Percentiles rank a stretch among this genome's conserved stretches.
Conservation (phyloP, 1,140 invertebrate species). For the Drosophila navojoa region DNA sequence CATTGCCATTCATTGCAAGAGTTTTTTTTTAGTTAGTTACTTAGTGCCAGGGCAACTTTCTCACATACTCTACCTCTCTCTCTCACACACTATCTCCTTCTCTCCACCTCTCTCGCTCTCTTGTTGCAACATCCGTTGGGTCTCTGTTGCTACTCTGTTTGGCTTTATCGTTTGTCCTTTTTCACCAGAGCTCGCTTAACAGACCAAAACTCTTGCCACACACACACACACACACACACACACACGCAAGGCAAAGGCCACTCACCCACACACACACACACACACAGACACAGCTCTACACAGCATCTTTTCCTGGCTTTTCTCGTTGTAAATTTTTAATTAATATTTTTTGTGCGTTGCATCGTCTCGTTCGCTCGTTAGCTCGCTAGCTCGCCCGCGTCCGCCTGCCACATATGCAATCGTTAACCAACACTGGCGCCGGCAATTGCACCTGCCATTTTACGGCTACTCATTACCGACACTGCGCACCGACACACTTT, state of each 20-base stretch:
- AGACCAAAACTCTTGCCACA: slow-evolving; percentile 4
- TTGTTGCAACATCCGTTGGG: background rate
- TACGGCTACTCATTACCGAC: slow-evolving; percentile 24
- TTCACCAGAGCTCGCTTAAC: slow-evolving; percentile 31
- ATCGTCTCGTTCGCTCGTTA: slow-evolving; percentile 19
- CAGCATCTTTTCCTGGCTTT: slow-evolving; percentile 9
- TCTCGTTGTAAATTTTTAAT: slow-evolving; percentile 60
- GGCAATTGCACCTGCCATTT: slow-evolving; percentile 36
- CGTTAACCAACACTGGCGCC: slow-evolving; percentile 42
- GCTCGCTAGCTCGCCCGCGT: background rate
- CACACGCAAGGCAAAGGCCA: background rate
- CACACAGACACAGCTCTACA: background rate
- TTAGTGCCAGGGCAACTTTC: slow-evolving; percentile 47
- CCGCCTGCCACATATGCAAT: slow-evolving; percentile 17
- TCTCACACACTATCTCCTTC: background rate
- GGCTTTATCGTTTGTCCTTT: slow-evolving; percentile 35
- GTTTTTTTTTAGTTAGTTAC: slow-evolving; percentile 59
- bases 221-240: slow-evolving; percentile 7
- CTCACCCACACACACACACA: slow-evolving; percentile 8
- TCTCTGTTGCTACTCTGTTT: slow-evolving; percentile 14
- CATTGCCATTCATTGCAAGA: slow-evolving; percentile 69
- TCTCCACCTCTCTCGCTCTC: background rate
- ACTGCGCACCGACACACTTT: slow-evolving; percentile 4
- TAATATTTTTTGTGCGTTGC: slow-evolving; percentile 68
- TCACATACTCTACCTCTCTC: background rate